These are phyloP conservation scores for Leptinotarsa defecta DNA, from an alignment of 1,140 invertebrate genomes.

Conservation along the genomic window DNA sequence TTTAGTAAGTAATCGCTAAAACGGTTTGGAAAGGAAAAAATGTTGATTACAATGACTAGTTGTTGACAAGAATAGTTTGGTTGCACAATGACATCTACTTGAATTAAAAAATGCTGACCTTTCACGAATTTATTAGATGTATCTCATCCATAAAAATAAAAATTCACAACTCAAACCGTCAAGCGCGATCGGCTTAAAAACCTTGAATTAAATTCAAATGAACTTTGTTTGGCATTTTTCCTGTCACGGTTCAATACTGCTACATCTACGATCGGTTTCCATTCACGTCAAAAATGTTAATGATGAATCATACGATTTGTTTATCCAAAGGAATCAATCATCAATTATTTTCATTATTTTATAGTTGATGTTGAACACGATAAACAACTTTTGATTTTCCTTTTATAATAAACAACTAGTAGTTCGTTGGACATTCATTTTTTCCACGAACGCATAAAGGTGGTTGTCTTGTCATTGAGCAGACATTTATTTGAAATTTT, in stretches of 20 bases:
- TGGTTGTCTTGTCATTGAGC: background rate
- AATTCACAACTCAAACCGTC: no score
- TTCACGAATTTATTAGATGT: no score
- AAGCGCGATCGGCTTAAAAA: background rate
- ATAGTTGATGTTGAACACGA: slow-evolving; percentile 19
- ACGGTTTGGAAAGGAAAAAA: no score
- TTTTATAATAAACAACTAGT: background rate
- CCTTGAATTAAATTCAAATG: background rate
- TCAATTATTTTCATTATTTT: background rate
- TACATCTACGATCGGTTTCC: background rate
- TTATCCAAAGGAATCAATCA: background rate
- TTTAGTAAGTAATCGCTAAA: no score
- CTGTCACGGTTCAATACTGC: background rate
- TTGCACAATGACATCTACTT: no score
- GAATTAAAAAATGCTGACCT: no score
- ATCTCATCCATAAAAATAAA: no score
- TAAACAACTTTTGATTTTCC: slow-evolving; percentile 20
- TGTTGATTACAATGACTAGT: no score
- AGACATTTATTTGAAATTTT: background rate
- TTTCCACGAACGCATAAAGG: background rate
- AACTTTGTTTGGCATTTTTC: background rate
- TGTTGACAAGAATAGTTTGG: no score
- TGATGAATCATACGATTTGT: background rate
- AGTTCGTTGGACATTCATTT: slow-evolving; percentile 10
- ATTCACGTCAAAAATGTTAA: background rate